These are phyloP conservation scores for Ditylenchus weischeri DNA, from an alignment of 2,888 invertebrate genomes.

Conservation along the genomic window DNA sequence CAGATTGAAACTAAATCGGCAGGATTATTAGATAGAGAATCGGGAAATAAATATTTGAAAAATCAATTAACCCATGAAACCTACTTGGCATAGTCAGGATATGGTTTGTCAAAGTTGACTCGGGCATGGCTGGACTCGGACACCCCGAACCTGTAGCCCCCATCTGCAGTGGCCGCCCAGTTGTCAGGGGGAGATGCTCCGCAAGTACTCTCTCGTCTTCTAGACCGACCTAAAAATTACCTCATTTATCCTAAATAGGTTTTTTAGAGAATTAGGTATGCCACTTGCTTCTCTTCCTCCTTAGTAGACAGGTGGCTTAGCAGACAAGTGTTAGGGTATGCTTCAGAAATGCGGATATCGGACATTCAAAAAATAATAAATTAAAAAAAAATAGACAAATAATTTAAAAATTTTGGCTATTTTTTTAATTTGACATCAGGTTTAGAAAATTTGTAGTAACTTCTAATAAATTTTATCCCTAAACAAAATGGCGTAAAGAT, in stretches of 20 bases:
- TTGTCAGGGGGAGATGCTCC: not conserved
- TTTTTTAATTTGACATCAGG: too few relatives aligned
- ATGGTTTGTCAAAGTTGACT: constrained; percentile 51
- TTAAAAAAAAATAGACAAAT: too few relatives aligned
- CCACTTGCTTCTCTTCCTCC: too few relatives aligned
- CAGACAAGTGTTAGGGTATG: too few relatives aligned
- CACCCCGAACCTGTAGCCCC: constrained; percentile 36
- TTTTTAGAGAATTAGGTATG: too few relatives aligned
- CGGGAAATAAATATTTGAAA: not conserved
- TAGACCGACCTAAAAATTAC: constrained; percentile 4
- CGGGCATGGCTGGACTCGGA: constrained; percentile 42
- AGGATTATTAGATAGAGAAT: not conserved
- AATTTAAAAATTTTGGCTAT: too few relatives aligned
- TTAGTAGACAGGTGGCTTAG: too few relatives aligned
- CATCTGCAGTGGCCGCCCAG: constrained; percentile 2
- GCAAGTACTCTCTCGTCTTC: constrained; percentile 12
- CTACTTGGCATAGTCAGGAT: constrained; percentile 49
- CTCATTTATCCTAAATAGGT: not conserved
- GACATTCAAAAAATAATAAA: too few relatives aligned
- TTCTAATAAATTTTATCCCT: too few relatives aligned
- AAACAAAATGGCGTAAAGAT: too few relatives aligned
- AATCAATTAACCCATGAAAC: not conserved
- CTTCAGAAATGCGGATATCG: too few relatives aligned
- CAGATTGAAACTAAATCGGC: constrained; percentile 40
- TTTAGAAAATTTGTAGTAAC: too few relatives aligned